Evolutionary conservation across 2,797 vertebrate genomes (phyloP).

Genomic region (Staurois parvus): DNA sequence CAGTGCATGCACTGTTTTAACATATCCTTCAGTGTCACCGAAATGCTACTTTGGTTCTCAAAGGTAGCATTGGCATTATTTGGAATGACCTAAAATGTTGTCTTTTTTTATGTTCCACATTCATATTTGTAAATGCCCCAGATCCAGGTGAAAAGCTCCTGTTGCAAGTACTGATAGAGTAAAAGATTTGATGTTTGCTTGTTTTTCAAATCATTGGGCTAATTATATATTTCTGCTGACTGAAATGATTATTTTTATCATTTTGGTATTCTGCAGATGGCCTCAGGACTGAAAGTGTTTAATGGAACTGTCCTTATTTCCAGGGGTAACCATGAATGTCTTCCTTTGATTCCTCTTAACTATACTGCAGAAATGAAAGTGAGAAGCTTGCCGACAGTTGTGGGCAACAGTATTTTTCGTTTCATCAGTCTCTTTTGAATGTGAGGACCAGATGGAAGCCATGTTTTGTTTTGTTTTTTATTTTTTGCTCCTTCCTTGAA

Average conservation of each 20-base stretch:
- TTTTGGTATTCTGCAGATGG: not conserved
- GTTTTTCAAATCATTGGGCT: too few species aligned
- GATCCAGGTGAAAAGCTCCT: not conserved
- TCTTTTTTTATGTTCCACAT: slow-evolving; percentile 12
- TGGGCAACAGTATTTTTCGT: not conserved
- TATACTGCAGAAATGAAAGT: not conserved
- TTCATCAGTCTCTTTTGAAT: not conserved
- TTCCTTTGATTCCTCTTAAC: not conserved
- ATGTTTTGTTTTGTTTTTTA: not conserved
- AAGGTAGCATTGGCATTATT: slow-evolving; percentile 1
- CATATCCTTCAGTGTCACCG: slow-evolving; percentile 23
- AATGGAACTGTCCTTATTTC: not conserved
- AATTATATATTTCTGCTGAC: not conserved
- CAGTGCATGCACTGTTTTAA: slow-evolving; percentile 58
- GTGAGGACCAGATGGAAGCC: not conserved
- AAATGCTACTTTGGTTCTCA: slow-evolving; percentile 10
- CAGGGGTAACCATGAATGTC: not conserved
- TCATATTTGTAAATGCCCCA: slow-evolving; percentile 1
- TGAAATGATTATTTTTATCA: not conserved
- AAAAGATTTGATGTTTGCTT: too few species aligned
- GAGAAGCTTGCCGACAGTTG: not conserved
- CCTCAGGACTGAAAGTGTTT: not conserved
- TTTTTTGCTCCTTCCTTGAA: too few species aligned
- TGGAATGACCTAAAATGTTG: slow-evolving; percentile 1
- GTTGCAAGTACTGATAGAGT: too few species aligned